Evolutionary conservation across 2,888 invertebrate genomes (phyloP), one percentile per base, ranked within the genome.

Genomic region (Taphrorychus bicolor): DNA sequence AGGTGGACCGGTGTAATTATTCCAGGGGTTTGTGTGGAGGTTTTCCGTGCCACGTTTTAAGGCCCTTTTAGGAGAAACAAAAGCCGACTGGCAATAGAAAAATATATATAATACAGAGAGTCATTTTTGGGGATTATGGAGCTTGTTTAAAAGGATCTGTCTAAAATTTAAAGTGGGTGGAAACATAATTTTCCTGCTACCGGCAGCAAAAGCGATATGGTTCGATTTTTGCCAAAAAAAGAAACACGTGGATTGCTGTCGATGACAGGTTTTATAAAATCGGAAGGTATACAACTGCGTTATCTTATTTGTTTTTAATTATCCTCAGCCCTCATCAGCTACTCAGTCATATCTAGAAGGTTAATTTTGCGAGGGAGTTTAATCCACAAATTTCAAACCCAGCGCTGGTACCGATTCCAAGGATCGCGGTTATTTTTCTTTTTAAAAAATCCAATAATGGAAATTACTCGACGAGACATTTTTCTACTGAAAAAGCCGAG

Each of bases 361-460:
- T 23, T 23, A 24, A 24, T 49, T 59, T 49, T n/a, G 5, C 17
- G 24, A 51, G 59, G 32, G 51, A 51, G 17, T 24, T 49, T 59
- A 59, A 59, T 59, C 59, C 41, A 7, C 1, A 59, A 59, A 59
- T 51, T 51, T 40, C 45, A 45, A 5, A 32, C 24, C 51, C 24
- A 21, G 51, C 40, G 19, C 18, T 59, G 32, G 48, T 48, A 45
- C n/a, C 42, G 42, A 59, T 45, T 18, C 18, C 48, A 16, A 22
- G 23, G 45, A 59, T 59, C 23, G n/a, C 17, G 51, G 18, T 1
- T 45, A n/a, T 51, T 49, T 21, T 51, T 59, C 49, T 32, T 59
- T 40, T 40, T 40, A n/a, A 21, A n/a, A n/a, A n/a, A 48, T 59
- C 48, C 48, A 48, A 48, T 59, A 59, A 59, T 59, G 24, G 58